Conservation (phyloP, 35 echinoderm and acorn worm genomes). For the Apostichopus californicus region DNA sequence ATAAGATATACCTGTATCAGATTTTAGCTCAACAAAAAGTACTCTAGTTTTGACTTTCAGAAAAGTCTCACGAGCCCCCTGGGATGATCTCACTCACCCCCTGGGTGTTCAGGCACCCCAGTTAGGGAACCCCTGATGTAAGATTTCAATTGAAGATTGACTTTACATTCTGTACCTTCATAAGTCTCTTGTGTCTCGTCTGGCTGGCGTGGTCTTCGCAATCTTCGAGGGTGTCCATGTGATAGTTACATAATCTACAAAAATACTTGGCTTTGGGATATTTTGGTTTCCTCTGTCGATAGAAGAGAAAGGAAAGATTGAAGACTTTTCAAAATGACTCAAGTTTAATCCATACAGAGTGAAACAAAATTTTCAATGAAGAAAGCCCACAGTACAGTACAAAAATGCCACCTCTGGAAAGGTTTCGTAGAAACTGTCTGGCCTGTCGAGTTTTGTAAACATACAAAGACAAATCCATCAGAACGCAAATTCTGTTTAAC, state of each 20-base stretch:
- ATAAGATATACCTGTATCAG: too few species aligned
- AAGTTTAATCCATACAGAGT: not conserved
- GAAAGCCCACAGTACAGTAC: not conserved
- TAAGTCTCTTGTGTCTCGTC: constrained; percentile 71
- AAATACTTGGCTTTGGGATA: constrained; percentile 90
- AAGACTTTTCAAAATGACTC: not conserved
- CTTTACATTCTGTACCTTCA: constrained; percentile 59
- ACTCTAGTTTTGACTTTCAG: too few species aligned
- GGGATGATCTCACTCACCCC: too few species aligned
- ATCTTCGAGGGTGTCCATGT: constrained; percentile 69
- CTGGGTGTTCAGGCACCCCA: too few species aligned
- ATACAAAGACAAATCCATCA: too few species aligned
- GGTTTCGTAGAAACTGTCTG: not conserved
- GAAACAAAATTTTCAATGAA: not conserved
- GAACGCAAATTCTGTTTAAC: too few species aligned
- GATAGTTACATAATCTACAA: constrained; percentile 93
- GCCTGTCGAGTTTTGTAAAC: not conserved
- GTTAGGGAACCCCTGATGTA: too few species aligned
- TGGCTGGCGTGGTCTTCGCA: constrained; percentile 76
- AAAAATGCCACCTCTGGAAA: not conserved
- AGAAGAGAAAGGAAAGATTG: not conserved
- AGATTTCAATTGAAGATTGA: too few species aligned
- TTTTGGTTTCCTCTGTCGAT: constrained; percentile 73
- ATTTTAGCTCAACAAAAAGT: too few species aligned
- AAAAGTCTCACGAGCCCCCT: too few species aligned